A percentile compares a stretch with the other conserved stretches of the same genome.
Conservation (phyloP, 2,888 invertebrate genomes). For the Schizaphis graminum region DNA sequence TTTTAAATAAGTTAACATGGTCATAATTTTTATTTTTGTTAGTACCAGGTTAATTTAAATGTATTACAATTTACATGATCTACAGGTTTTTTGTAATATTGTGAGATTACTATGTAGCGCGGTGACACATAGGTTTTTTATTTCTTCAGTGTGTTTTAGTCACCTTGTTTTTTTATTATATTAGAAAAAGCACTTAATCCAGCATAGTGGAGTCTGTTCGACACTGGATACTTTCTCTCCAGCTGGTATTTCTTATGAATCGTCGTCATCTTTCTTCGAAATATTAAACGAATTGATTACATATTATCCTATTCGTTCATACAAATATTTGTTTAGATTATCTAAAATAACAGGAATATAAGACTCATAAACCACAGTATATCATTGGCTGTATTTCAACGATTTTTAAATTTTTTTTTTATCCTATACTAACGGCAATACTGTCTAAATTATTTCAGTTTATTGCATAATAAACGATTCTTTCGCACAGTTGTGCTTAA, state of each 20-base stretch:
- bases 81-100: conserved; percentile 13
- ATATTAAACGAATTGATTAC: conserved; percentile 21
- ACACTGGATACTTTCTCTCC: conserved; percentile 41
- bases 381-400: neutral
- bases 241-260: conserved; percentile 39
- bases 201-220: neutral
- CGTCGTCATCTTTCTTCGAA: conserved; percentile 15
- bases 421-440: neutral
- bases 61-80: neutral
- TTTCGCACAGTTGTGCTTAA: neutral
- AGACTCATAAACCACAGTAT: neutral
- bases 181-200: conserved; percentile 60
- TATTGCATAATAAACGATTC: conserved; percentile 46
- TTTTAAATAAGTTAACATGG: neutral
- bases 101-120: neutral
- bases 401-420: neutral
- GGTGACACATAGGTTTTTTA: conserved; percentile 54
- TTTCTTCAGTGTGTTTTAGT: conserved; percentile 33
- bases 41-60: neutral
- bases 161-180: conserved; percentile 47
- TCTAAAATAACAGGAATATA: conserved; percentile 5
- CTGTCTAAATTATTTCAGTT: conserved; percentile 18
- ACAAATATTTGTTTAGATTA: conserved; percentile 19
- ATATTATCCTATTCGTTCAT: neutral
- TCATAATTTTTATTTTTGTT: neutral